Conservation (phyloP, 2,113 vertebrate species). For the Ailurus styani region DNA sequence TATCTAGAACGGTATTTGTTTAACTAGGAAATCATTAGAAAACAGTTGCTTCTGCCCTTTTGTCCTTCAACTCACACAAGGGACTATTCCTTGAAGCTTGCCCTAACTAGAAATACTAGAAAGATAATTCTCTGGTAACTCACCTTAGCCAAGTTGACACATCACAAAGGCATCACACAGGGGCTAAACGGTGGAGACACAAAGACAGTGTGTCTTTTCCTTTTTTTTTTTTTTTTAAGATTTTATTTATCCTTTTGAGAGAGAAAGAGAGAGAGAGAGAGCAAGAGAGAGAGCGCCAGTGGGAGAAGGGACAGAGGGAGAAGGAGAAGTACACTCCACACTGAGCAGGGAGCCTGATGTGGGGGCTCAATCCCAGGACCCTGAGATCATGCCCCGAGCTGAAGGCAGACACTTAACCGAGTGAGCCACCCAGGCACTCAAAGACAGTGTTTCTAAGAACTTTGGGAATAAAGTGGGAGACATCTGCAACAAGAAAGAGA, state of each 20-base stretch:
- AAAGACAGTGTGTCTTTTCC: neutral
- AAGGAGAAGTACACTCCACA: neutral
- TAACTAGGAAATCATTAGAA: neutral
- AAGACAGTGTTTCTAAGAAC: neutral
- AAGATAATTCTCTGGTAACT: neutral
- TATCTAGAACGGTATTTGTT: neutral
- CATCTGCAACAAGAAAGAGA: neutral
- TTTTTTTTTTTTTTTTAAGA: neutral
- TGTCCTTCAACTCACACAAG: neutral
- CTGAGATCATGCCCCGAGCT: neutral
- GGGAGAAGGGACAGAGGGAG: neutral
- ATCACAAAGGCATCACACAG: neutral
- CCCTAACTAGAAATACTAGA: neutral
- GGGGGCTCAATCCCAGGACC: neutral
- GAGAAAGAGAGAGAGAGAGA: too few relatives aligned
- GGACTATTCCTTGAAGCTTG: neutral
- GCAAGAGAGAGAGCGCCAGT: neutral
- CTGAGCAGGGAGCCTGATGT: neutral
- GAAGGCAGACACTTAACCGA: neutral
- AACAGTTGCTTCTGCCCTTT: neutral
- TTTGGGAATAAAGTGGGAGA: neutral
- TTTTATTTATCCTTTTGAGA: neutral
- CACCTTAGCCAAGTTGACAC: neutral
- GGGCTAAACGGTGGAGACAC: fast-evolving
- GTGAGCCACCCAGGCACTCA: neutral